Conservation (phyloP, 2,797 vertebrate species). For the Oophaga sylvatica region DNA sequence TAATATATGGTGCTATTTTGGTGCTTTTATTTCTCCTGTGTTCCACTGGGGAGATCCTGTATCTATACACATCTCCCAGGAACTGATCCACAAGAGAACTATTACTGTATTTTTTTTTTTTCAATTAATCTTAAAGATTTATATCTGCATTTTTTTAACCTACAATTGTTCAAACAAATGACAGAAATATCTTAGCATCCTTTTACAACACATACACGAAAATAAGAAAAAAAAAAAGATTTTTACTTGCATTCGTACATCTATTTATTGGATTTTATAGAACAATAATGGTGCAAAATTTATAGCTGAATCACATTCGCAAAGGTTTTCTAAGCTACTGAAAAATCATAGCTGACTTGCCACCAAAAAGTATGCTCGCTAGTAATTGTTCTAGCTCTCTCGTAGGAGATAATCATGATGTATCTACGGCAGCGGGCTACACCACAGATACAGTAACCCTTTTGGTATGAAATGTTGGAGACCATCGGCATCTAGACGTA, state of each 20-base stretch:
- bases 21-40: constrained; percentile 93
- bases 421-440: constrained; percentile 33
- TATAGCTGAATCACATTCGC: constrained; percentile 38
- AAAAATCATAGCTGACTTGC: constrained; percentile 39
- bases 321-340: constrained; percentile 30
- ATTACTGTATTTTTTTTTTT: constrained; percentile 72
- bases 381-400: background rate
- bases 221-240: constrained; percentile 68
- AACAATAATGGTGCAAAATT: constrained; percentile 64
- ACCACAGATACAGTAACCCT: constrained; percentile 58
- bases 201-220: constrained; percentile 65
- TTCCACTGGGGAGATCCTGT: constrained; percentile 71
- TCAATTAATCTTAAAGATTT: constrained; percentile 75
- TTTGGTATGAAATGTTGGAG: constrained; percentile 5
- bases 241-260: constrained; percentile 84
- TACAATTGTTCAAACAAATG: constrained; percentile 68
- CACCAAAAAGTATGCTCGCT: constrained; percentile 12
- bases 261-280: constrained; percentile 79
- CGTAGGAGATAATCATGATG: background rate
- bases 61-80: constrained; percentile 64
- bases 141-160: constrained; percentile 73
- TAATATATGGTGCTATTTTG: constrained; percentile 79
- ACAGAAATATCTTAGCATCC: constrained; percentile 71
- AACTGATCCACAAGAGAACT: constrained; percentile 70
- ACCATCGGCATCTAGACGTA: background rate